phyloP scores from a whole-genome alignment of 2,888 invertebrate genomes.

The Orthonevra nobilis region DNA sequence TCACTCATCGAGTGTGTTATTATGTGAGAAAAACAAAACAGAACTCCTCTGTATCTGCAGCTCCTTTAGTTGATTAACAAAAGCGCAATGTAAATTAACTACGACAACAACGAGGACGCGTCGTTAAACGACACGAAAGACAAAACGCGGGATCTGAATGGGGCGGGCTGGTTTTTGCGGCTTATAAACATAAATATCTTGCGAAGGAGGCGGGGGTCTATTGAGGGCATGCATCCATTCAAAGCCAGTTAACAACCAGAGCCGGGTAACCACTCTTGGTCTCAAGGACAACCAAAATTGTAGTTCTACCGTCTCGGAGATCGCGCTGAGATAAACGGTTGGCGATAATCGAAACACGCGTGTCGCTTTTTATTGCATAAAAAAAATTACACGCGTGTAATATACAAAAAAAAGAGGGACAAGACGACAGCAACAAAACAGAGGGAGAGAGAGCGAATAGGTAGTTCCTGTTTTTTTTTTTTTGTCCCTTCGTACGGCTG shows the following conservation, averaged over 20 bases:
- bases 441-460: constrained; percentile 4
- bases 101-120: constrained; percentile 63
- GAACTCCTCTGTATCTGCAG: constrained; percentile 12
- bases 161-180: constrained; percentile 41
- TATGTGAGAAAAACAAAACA: constrained; percentile 50
- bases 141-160: constrained; percentile 58
- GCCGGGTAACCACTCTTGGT: constrained; percentile 27
- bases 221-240: constrained; percentile 26
- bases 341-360: constrained; percentile 68
- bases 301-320: constrained; percentile 54
- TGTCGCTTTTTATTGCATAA: constrained; percentile 64
- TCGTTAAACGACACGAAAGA: constrained; percentile 46
- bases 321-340: constrained; percentile 68
- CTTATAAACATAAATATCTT: constrained; percentile 59
- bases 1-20: constrained; percentile 60
- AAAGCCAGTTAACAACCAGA: constrained; percentile 42
- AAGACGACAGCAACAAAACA: constrained; percentile 13
- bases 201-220: constrained; percentile 9
- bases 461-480: constrained; percentile 41
- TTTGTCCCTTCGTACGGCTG: constrained; percentile 6
- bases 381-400: constrained; percentile 24
- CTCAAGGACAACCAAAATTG: constrained; percentile 68
- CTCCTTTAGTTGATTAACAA: constrained; percentile 65
- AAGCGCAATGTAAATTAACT: constrained; percentile 69
- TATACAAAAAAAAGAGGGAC: neutral